Evolutionary conservation across 1,140 invertebrate genomes (phyloP), one percentile per base, ranked within the genome.

Genomic region (Caerostris extrusa): DNA sequence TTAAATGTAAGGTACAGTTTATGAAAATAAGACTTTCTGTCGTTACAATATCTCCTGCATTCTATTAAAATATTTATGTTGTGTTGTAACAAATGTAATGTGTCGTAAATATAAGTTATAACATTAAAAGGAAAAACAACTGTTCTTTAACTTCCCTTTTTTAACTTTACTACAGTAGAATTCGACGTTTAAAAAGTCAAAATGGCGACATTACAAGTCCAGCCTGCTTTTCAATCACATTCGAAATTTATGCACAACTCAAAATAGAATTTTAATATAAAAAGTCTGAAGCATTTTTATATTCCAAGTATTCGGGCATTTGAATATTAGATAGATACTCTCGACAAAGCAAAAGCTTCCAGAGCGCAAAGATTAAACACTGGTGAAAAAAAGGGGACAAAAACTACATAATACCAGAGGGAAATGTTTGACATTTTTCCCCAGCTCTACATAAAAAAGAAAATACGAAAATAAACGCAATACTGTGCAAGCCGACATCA

Each of bases 341-440:
- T 8, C 34, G 19, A 77, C 71, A 19, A 14, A 14, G 61, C 61
- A 77, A 34, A 77, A 77, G 71, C 34, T 8, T 77, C 71, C 71
- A 50, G 50, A 53, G 71, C 5, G 10, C 8, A 34, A 53, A 77
- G 34, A 50, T 50, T 77, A 50, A 77, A 77, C 12, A 34, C 3
- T 19, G 7, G 3, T 8, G 3, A 50, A 12, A 77, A 34, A 50
- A 50, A 77, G 53, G 50, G 53, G 50, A 5, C 50, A 77, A 34
- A 7, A 64, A 81, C 2, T 81, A 53, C 17, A 50, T 50, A 83
- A 83, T 34, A 83, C 82, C 56, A 10, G 6, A 58, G 82, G 82
- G 82, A 83, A 83, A 83, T 83, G 53, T 83, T n/a, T 83, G 82
- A 83, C 82, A 83, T 83, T 83, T 83, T 77, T 12, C 34, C 71